Base-by-base conservation (phyloP, 2,888 invertebrate genomes). In the Lasioglossum villosulum region DNA sequence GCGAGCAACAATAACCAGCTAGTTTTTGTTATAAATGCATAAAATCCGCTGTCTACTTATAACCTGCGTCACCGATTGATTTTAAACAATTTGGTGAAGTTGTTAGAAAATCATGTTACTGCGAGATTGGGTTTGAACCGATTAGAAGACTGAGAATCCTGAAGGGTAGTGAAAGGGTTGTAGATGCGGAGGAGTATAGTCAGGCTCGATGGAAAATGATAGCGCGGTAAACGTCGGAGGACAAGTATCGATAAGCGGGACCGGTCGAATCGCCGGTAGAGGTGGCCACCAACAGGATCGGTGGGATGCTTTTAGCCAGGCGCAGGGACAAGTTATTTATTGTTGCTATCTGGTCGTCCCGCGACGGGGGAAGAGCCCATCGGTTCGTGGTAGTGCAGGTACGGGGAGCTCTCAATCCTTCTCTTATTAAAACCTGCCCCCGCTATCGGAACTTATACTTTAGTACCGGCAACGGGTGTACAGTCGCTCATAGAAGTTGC, bases 351-450 rank as follows among this genome's bases (percentile, higher is more conserved):
- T 93, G 83, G 81, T 87, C 88, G 86, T 89, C 88, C 88, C 83
- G 90, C 89, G 91, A 92, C 90, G 86, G 88, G 81, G 85, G 89
- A 83, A 85, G 90, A 84, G 84, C 84, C 85, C 90, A 85, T 81
- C 85, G 86, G 87, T 90, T 90, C 87, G 88, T 91, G 88, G 88
- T 87, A 89, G 87, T 84, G 83, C 89, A 83, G 89, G 88, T 86
- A 92, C 88, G 91, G 84, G 91, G 90, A 94, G 92, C 93, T 94
- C 94, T 94, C 94, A 93, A 94, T 94, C 93, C 94, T 93, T 92
- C 93, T 93, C 94, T 94, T 94, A 94, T 94, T 94, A 94, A 94
- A 94, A 94, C 94, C 94, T 94, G 94, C 94, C 94, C 92, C 92
- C 92, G 90, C 92, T 93, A 94, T 94, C 94, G 91, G 90, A 91